Evolutionary conservation across 2,888 invertebrate genomes (phyloP).

Genomic region (Bruchidius siliquastri): DNA sequence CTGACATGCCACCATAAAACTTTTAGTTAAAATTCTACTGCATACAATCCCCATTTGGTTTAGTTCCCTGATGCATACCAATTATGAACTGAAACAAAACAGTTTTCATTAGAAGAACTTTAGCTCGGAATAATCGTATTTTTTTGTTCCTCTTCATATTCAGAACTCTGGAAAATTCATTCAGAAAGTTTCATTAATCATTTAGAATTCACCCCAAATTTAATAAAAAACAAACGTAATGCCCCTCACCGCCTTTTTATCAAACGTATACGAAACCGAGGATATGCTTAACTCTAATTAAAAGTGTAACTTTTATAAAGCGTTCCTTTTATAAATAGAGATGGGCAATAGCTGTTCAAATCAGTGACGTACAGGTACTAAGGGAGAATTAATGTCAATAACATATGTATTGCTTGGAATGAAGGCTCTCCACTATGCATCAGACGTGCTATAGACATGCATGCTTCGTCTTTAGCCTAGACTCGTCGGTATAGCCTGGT

Average conservation of each 20-base stretch:
- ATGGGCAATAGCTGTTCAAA: conserved; percentile 3
- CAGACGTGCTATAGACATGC: no score
- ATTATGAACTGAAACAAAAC: not conserved
- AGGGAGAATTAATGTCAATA: no score
- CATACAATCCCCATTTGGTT: not conserved
- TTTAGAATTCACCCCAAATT: not conserved
- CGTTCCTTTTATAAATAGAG: conserved; percentile 17
- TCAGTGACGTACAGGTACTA: conserved; percentile 1
- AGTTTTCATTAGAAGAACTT: not conserved
- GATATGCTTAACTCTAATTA: conserved; percentile 24
- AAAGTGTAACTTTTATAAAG: conserved; percentile 25
- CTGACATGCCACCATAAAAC: no score
- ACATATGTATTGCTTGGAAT: not conserved
- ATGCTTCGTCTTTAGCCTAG: no score
- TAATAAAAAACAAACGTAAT: conserved; percentile 1
- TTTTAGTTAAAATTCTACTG: not conserved
- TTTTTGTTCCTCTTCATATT: not conserved
- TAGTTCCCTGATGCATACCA: not conserved
- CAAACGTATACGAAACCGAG: conserved; percentile 12
- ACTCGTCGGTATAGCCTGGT: no score
- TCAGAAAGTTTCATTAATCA: not conserved
- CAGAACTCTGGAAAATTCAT: not conserved
- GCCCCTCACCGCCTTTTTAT: conserved; percentile 5
- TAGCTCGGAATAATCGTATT: not conserved
- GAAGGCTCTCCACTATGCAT: no score